phyloP scores from a whole-genome alignment of 2,113 vertebrate genomes.

The Lipophrys pholis region DNA sequence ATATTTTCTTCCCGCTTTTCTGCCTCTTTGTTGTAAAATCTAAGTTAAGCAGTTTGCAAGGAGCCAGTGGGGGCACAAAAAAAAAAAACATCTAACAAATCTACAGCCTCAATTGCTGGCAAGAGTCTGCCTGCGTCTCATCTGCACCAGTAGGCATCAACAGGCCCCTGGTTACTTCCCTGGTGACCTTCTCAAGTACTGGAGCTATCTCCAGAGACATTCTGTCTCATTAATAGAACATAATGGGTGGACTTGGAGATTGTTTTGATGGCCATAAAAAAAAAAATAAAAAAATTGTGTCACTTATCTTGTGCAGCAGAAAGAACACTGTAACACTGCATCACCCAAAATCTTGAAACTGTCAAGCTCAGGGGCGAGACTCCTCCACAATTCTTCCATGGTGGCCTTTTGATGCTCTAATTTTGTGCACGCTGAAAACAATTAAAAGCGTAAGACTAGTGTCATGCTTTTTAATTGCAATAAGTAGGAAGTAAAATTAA shows the following conservation, averaged over 20 bases:
- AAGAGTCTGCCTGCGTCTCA: neutral
- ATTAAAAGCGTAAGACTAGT: neutral
- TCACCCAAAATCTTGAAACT: neutral
- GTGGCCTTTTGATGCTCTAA: too few species aligned
- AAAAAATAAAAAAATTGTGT: neutral
- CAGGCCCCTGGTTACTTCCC: neutral
- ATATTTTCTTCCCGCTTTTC: neutral
- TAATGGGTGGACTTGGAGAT: neutral
- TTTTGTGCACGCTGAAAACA: neutral
- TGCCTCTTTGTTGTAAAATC: neutral
- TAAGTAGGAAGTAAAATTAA: constrained; percentile 16
- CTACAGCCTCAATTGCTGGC: neutral
- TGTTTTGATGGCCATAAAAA: neutral
- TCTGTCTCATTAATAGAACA: neutral
- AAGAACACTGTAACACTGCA: neutral
- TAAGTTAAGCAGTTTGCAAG: neutral
- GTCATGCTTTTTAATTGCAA: neutral
- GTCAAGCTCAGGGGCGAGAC: neutral
- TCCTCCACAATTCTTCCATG: too few species aligned
- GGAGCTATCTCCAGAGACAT: neutral
- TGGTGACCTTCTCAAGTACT: constrained; percentile 4
- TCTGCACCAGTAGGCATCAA: neutral
- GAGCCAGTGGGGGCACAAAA: neutral
- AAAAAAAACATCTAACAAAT: neutral
- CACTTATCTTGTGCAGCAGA: neutral